Evolutionary conservation across 2,113 vertebrate genomes (phyloP).

Genomic region (Vulpes lagopus): DNA sequence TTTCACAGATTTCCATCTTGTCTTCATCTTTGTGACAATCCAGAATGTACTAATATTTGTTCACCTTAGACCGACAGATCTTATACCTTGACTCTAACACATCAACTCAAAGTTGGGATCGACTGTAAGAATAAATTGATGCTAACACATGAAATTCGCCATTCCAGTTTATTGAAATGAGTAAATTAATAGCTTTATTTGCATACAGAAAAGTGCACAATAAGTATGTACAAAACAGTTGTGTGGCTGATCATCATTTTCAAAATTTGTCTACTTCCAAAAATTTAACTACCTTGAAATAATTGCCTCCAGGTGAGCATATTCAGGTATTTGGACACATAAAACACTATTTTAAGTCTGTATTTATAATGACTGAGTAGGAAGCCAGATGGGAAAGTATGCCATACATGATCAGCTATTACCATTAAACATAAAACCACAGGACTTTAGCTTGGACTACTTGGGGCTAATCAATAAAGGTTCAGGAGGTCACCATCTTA

Average conservation of each 20-base stretch:
- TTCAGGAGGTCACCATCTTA: conserved; percentile 42
- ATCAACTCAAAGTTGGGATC: not conserved
- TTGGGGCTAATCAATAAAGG: conserved; percentile 32
- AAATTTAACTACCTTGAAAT: conserved; percentile 75
- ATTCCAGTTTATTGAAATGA: conserved; percentile 90
- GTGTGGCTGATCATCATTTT: conserved; percentile 77
- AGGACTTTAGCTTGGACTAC: conserved; percentile 63
- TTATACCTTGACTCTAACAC: not conserved
- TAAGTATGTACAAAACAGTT: conserved; percentile 82
- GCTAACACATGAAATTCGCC: conserved; percentile 76
- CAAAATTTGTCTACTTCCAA: conserved; percentile 71
- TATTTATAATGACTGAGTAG: conserved; percentile 71
- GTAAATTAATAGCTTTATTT: conserved; percentile 85
- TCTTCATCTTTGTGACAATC: not conserved
- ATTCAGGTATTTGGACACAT: conserved; percentile 76
- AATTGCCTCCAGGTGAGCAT: conserved; percentile 76
- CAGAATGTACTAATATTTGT: not conserved
- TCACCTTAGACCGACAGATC: not conserved
- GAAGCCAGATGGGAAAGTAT: conserved; percentile 65
- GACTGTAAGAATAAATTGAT: conserved; percentile 50
- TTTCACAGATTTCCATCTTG: not conserved
- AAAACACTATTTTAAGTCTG: conserved; percentile 85
- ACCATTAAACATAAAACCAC: conserved; percentile 60
- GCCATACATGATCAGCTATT: conserved; percentile 58
- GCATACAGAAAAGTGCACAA: conserved; percentile 88